These are phyloP conservation scores for Uropsilus gracilis DNA, from an alignment of 2,113 vertebrate species.

Conservation along the genomic window DNA sequence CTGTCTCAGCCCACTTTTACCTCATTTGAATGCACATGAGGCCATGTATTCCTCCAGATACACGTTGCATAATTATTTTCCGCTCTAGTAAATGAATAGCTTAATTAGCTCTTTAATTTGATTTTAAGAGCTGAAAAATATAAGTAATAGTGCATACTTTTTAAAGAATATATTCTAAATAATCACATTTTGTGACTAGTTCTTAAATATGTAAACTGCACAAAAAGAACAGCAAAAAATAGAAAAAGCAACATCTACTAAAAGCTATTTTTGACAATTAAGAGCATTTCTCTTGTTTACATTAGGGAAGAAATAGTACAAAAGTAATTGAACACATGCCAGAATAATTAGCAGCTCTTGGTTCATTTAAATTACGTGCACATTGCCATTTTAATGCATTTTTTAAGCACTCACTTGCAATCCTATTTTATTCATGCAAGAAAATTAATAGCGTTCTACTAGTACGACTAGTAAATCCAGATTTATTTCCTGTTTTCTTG, in stretches of 20 bases:
- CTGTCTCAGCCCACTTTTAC: conserved; percentile 58
- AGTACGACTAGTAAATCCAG: conserved; percentile 59
- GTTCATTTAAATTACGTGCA: conserved; percentile 80
- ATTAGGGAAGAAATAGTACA: conserved; percentile 76
- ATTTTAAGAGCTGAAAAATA: conserved; percentile 77
- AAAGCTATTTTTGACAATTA: conserved; percentile 79
- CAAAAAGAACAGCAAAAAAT: conserved; percentile 45
- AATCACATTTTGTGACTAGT: conserved; percentile 65
- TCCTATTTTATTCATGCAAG: conserved; percentile 66
- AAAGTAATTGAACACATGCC: conserved; percentile 78
- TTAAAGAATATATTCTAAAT: conserved; percentile 67
- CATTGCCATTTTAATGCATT: conserved; percentile 77
- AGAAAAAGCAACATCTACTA: conserved; percentile 59
- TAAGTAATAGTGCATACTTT: conserved; percentile 61
- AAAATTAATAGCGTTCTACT: conserved; percentile 69
- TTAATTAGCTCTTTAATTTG: conserved; percentile 82
- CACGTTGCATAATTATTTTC: conserved; percentile 77
- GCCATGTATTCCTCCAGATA: conserved; percentile 73
- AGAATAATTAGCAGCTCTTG: conserved; percentile 80
- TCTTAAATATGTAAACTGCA: conserved; percentile 63
- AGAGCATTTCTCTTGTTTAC: conserved; percentile 77
- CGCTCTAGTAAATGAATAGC: conserved; percentile 77
- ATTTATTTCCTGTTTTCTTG: conserved; percentile 52
- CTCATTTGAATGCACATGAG: conserved; percentile 78
- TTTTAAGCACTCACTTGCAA: conserved; percentile 75